Percentiles rank a stretch among this genome's conserved stretches.
These are phyloP conservation scores for Pocillopora damicornis DNA, from an alignment of 64 coral and sea anemone genomes.

Conservation along the genomic window DNA sequence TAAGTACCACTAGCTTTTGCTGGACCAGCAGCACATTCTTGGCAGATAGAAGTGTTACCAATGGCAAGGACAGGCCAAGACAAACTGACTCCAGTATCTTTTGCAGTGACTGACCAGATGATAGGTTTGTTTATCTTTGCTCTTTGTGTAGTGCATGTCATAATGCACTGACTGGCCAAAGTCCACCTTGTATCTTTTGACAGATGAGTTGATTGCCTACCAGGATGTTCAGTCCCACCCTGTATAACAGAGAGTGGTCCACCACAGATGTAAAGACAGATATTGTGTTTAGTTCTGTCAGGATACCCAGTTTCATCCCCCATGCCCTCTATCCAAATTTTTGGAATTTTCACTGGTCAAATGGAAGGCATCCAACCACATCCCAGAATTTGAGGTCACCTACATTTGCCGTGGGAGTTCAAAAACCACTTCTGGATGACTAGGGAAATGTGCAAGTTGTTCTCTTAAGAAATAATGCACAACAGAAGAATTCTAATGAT, in stretches of 20 bases:
- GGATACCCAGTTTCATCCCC: constrained; percentile 41
- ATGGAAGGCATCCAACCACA: too few species aligned
- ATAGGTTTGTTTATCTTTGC: constrained; percentile 37
- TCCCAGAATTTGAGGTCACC: too few species aligned
- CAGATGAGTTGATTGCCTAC: constrained; percentile 17
- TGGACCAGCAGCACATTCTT: too few species aligned
- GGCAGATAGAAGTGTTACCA: constrained; percentile 12
- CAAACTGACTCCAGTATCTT: constrained; percentile 27
- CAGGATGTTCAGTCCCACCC: constrained; percentile 38
- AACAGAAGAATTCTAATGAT: too few species aligned
- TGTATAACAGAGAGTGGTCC: neutral
- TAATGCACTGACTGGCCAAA: constrained; percentile 6
- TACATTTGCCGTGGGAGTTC: too few species aligned
- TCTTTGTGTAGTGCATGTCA: constrained; percentile 33
- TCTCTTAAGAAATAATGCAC: too few species aligned
- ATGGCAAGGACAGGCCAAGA: constrained; percentile 29
- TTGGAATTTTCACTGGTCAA: too few species aligned
- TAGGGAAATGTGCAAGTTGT: too few species aligned
- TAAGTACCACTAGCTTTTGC: too few species aligned
- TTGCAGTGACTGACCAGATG: constrained; percentile 39
- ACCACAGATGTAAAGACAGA: neutral
- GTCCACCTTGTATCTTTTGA: neutral
- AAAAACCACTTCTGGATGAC: too few species aligned
- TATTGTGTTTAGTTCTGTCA: constrained; percentile 42
- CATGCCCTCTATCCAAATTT: neutral